These are phyloP conservation scores for Lethocerus indicus DNA, from an alignment of 1,140 invertebrate genomes.

Conservation along the genomic window DNA sequence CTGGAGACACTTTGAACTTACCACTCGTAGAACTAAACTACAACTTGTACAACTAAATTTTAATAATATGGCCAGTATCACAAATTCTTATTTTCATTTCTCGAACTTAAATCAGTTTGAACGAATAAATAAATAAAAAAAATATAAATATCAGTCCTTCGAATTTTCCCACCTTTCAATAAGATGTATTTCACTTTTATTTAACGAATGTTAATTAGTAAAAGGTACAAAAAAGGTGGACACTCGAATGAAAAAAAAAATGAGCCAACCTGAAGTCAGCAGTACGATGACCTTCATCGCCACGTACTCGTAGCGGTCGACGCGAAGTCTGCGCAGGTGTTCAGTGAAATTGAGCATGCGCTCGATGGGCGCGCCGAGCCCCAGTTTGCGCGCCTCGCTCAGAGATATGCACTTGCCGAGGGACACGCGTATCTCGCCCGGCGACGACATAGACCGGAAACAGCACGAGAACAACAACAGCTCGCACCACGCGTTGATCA, in stretches of 20 bases:
- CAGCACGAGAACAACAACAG: constrained; percentile 83
- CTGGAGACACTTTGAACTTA: no score
- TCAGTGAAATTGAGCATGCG: constrained; percentile 89
- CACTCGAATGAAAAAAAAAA: not conserved
- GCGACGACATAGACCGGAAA: constrained; percentile 70
- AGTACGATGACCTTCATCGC: constrained; percentile 91
- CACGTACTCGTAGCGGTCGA: constrained; percentile 95
- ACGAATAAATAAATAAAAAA: no score
- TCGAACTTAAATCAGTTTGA: no score
- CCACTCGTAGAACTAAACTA: no score
- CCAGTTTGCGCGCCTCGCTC: constrained; percentile 49
- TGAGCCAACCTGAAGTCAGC: constrained; percentile 77
- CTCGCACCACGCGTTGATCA: constrained; percentile 97
- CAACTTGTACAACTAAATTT: no score
- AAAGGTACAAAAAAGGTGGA: not conserved
- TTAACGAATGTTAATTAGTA: not conserved
- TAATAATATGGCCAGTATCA: no score
- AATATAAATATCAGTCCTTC: no score
- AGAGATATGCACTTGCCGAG: constrained; percentile 59
- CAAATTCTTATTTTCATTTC: no score
- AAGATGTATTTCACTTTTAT: not conserved
- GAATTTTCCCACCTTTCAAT: no score
- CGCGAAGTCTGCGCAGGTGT: constrained; percentile 67
- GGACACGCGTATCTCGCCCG: constrained; percentile 69
- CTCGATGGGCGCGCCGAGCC: constrained; percentile 68